phyloP scores from a whole-genome alignment of 2,113 vertebrate species.

The Psophia crepitans region DNA sequence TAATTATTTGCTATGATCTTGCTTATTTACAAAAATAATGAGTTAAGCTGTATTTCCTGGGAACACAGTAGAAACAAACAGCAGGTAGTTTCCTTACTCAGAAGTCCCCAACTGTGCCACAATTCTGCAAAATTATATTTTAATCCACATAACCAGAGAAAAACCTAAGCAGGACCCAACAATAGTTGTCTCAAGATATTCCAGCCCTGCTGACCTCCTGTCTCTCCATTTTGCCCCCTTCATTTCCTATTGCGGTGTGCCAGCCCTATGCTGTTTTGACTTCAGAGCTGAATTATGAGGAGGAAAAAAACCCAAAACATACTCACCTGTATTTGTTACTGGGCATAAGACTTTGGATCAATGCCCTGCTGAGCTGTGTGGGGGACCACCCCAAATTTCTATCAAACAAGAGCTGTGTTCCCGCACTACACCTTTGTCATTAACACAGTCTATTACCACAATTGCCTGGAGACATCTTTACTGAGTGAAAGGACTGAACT shows the following conservation, averaged over 20 bases:
- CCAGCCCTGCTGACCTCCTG: not conserved
- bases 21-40: slow-evolving; percentile 9
- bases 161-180: not conserved
- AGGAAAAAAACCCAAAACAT: not conserved
- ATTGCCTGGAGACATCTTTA: not conserved
- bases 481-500: not conserved
- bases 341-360: no score
- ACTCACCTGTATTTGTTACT: not conserved
- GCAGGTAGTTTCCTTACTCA: not conserved
- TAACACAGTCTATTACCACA: not conserved
- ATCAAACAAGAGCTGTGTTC: not conserved
- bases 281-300: not conserved
- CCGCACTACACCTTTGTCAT: not conserved
- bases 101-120: not conserved
- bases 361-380: not conserved
- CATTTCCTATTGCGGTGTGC: not conserved
- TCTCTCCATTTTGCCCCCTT: not conserved
- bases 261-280: not conserved
- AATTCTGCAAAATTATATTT: not conserved
- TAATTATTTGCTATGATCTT: not conserved
- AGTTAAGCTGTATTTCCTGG: not conserved
- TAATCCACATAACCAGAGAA: not conserved
- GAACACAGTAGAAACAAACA: slow-evolving; percentile 14
- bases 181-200: not conserved
- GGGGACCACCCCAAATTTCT: not conserved